Conservation (phyloP, 2,797 vertebrate genomes). For the Epinephelus malabaricus region DNA sequence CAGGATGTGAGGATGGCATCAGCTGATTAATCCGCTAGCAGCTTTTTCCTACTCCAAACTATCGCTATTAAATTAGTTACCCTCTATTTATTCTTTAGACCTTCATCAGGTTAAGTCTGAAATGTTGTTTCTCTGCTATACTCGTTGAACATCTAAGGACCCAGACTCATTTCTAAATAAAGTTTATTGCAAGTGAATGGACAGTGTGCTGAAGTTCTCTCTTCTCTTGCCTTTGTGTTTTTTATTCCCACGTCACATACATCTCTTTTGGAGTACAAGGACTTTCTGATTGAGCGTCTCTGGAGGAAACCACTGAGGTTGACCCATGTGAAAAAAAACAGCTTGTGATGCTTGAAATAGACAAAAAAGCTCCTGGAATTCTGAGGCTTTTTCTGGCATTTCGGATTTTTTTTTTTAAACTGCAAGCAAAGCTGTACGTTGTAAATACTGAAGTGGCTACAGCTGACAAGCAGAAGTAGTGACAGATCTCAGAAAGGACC, state of each 20-base stretch:
- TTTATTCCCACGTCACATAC: slow-evolving; percentile 6
- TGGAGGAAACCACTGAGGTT: slow-evolving; percentile 37
- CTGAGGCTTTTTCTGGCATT: slow-evolving; percentile 13
- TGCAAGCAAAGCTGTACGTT: slow-evolving; percentile 16
- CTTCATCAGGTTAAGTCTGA: too few species aligned
- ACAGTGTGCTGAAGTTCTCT: too few species aligned
- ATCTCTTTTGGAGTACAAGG: slow-evolving; percentile 6
- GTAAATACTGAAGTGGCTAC: slow-evolving; percentile 46
- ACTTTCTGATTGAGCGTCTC: background rate
- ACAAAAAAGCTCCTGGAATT: slow-evolving; percentile 24
- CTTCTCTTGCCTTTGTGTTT: background rate
- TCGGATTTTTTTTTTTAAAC: slow-evolving; percentile 11
- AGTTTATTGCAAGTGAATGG: too few species aligned
- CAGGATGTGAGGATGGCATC: too few species aligned
- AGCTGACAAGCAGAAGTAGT: background rate
- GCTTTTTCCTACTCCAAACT: too few species aligned
- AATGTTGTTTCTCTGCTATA: too few species aligned
- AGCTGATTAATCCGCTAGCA: too few species aligned
- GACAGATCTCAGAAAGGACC: background rate
- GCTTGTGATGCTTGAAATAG: slow-evolving; percentile 17
- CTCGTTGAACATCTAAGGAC: too few species aligned
- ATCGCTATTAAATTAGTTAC: too few species aligned
- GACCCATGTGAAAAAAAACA: background rate
- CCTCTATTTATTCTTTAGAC: too few species aligned
- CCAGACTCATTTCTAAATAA: too few species aligned